These are phyloP conservation scores for Leucoraja erinaceus DNA, from an alignment of 2,113 vertebrate genomes.

Conservation along the genomic window DNA sequence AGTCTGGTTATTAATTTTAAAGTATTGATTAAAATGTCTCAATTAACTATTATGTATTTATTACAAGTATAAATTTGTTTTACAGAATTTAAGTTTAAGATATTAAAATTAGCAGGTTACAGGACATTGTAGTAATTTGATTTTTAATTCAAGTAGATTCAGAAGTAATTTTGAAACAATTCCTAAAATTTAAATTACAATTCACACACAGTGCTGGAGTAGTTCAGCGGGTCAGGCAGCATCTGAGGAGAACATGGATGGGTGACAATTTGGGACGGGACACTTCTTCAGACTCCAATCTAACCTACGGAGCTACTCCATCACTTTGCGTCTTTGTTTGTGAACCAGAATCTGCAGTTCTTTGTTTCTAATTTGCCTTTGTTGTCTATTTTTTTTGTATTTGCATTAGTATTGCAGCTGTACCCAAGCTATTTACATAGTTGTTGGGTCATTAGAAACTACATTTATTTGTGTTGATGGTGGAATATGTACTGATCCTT, in stretches of 20 bases:
- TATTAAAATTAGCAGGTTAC: neutral
- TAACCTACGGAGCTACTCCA: too few relatives aligned
- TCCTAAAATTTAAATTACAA: neutral
- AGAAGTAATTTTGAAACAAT: neutral
- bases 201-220: too few relatives aligned
- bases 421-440: neutral
- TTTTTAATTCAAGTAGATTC: neutral
- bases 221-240: too few relatives aligned
- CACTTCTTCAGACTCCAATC: too few relatives aligned
- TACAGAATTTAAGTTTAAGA: neutral
- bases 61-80: neutral
- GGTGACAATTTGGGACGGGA: too few relatives aligned
- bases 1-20: neutral
- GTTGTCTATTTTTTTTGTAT: neutral
- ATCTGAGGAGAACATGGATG: too few relatives aligned
- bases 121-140: neutral
- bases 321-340: too few relatives aligned
- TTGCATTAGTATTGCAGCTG: neutral
- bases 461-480: neutral
- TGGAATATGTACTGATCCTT: neutral
- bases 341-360: too few relatives aligned
- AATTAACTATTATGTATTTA: neutral
- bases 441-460: neutral
- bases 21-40: neutral
- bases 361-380: neutral